phyloP scores from a whole-genome alignment of 2,113 vertebrate genomes.

The Parotia lawesii region DNA sequence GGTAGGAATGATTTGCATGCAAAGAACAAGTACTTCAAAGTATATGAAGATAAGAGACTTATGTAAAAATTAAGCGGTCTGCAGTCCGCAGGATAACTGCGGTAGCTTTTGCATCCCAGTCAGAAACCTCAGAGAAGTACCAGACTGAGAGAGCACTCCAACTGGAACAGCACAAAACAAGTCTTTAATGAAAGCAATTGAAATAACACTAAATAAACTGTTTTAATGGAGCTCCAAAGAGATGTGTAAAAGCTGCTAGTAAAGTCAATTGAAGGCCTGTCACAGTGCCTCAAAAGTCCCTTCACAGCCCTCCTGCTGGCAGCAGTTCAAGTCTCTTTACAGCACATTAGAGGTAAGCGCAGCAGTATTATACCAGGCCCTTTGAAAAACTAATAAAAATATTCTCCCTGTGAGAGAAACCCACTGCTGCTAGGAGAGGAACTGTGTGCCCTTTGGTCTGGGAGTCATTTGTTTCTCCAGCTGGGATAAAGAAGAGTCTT shows the following conservation, averaged over 20 bases:
- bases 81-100: background rate
- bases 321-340: constrained; percentile 5
- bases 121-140: background rate
- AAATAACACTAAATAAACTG: constrained; percentile 48
- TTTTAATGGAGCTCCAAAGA: constrained; percentile 33
- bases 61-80: background rate
- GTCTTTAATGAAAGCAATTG: constrained; percentile 36
- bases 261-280: constrained; percentile 47
- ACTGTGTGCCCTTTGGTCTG: background rate
- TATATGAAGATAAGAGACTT: constrained; percentile 5
- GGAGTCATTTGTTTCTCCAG: constrained; percentile 1
- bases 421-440: background rate
- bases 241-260: constrained; percentile 27
- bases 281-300: constrained; percentile 11
- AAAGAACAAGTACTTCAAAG: constrained; percentile 25
- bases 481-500: background rate
- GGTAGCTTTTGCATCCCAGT: background rate
- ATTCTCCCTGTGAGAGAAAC: background rate
- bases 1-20: background rate
- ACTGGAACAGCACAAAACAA: constrained; percentile 19
- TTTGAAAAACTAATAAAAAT: constrained; percentile 28
- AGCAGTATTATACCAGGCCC: background rate
- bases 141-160: background rate
- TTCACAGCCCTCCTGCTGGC: constrained; percentile 9
- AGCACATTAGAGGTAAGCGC: background rate